Conservation (phyloP, 92 coral and sea anemone species). For the Isaurus tuberculatus region DNA sequence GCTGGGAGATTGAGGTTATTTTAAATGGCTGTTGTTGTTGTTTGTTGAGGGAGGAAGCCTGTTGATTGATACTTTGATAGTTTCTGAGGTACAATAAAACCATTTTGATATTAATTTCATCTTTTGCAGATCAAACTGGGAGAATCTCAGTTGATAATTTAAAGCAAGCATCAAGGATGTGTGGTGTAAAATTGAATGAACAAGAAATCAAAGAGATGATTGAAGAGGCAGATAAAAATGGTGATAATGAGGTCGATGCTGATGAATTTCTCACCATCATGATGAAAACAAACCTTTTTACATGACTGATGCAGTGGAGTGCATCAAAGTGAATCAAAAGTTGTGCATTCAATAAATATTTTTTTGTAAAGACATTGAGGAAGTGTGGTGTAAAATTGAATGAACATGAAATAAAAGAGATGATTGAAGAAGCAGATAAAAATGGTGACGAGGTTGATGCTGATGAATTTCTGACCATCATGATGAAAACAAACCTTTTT, state of each 20-base stretch:
- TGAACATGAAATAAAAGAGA: constrained; percentile 92
- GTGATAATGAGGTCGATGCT: constrained; percentile 87
- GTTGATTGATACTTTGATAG: too few relatives aligned
- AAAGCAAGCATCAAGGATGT: constrained; percentile 80
- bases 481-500: constrained; percentile 93
- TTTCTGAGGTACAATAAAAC: too few relatives aligned
- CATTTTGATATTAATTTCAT: too few relatives aligned
- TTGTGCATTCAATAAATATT: too few relatives aligned
- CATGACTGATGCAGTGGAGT: not conserved
- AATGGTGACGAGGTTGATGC: constrained; percentile 93
- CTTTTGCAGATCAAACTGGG: constrained; percentile 79
- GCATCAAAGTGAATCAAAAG: not conserved
- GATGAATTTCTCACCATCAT: constrained; percentile 92
- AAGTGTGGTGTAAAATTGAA: constrained; percentile 85
- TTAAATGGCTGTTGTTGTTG: too few relatives aligned
- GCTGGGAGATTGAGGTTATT: too few relatives aligned
- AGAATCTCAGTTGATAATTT: constrained; percentile 82
- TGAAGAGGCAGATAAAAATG: constrained; percentile 94
- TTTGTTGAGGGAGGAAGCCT: too few relatives aligned
- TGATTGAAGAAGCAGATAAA: constrained; percentile 95
- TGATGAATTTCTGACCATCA: constrained; percentile 89
- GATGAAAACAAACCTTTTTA: constrained; percentile 91
- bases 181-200: constrained; percentile 89
- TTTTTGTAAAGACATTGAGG: too few relatives aligned
- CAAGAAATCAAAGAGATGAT: constrained; percentile 95